These are phyloP conservation scores for Triplophysa bombifrons DNA, from an alignment of 2,797 vertebrate genomes.

Conservation along the genomic window DNA sequence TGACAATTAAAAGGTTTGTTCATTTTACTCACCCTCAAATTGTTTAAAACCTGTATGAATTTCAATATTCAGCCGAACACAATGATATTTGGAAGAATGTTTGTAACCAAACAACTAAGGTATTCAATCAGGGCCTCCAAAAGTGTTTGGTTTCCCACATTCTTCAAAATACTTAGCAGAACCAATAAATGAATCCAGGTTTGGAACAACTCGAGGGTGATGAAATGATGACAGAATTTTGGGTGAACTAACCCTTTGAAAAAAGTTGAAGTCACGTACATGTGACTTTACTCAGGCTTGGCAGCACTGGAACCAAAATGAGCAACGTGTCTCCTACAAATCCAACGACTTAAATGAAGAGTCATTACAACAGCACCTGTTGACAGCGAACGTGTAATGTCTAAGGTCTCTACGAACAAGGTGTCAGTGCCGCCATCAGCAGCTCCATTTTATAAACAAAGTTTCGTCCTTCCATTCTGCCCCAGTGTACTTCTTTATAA, in stretches of 20 bases:
- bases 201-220: too few species aligned
- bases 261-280: background rate
- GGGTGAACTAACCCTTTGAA: background rate
- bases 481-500: slow-evolving; percentile 93
- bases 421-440: slow-evolving; percentile 94
- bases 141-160: too few species aligned
- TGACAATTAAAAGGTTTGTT: background rate
- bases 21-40: too few species aligned
- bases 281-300: background rate
- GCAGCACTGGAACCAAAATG: background rate
- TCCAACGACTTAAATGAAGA: background rate
- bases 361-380: background rate
- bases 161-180: too few species aligned
- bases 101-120: too few species aligned
- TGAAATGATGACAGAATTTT: too few species aligned
- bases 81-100: too few species aligned
- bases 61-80: too few species aligned
- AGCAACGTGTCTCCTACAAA: background rate
- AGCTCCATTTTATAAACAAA: slow-evolving; percentile 99
- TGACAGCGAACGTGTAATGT: background rate
- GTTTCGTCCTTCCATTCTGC: slow-evolving; percentile 95
- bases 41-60: too few species aligned
- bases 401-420: slow-evolving; percentile 70
- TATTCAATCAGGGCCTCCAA: too few species aligned
- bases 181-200: too few species aligned